phyloP scores from a whole-genome alignment of 2,888 invertebrate genomes.

The Copidosoma aretas region DNA sequence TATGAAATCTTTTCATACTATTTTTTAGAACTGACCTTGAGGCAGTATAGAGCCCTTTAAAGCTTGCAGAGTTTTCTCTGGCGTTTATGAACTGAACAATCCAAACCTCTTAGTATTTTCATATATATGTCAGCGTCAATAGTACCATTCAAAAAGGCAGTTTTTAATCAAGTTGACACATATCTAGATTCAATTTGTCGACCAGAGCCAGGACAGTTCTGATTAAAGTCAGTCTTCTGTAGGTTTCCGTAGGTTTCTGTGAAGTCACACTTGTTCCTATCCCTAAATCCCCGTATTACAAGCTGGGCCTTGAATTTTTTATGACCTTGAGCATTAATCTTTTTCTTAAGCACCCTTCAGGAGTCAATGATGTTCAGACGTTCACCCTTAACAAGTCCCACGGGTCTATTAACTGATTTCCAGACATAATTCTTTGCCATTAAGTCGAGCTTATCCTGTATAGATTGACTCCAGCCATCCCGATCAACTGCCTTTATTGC shows the following conservation, averaged over 20 bases:
- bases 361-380: no score
- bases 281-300: not conserved
- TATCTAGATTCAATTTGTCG: not conserved
- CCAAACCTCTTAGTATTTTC: no score
- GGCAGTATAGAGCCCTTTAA: no score
- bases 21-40: no score
- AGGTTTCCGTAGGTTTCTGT: not conserved
- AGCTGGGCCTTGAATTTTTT: not conserved
- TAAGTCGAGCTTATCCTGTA: constrained; percentile 47
- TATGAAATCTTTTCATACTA: no score
- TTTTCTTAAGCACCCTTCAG: not conserved
- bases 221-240: not conserved
- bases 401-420: not conserved
- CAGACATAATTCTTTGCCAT: not conserved
- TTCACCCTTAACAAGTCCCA: no score
- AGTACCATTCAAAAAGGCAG: not conserved
- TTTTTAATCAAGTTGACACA: not conserved
- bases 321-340: not conserved
- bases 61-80: no score
- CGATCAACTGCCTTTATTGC: not conserved
- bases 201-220: not conserved
- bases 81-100: no score
- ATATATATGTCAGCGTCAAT: no score
- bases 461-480: not conserved
- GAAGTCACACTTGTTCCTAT: not conserved